Conservation (phyloP, 2,797 vertebrate species). For the Sciurus carolinensis region DNA sequence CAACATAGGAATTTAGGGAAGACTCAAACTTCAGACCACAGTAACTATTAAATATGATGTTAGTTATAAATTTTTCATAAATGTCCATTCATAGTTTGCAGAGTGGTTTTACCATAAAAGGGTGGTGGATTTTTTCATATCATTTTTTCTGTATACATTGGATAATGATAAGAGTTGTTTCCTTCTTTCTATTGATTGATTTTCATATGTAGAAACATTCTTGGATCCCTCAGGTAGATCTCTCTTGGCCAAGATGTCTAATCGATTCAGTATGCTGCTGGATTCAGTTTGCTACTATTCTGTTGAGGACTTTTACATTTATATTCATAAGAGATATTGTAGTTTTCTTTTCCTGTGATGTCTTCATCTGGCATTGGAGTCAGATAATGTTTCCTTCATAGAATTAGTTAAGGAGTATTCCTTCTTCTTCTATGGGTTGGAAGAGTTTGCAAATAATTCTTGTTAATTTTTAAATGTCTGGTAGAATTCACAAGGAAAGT, state of each 20-base stretch:
- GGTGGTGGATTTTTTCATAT: background rate
- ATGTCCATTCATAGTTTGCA: too few relatives aligned
- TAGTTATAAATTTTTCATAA: too few relatives aligned
- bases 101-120: background rate
- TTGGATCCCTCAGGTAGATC: background rate
- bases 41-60: too few relatives aligned
- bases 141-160: background rate
- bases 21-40: too few relatives aligned
- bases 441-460: background rate
- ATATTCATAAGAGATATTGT: background rate
- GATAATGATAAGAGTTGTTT: background rate
- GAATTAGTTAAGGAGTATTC: background rate
- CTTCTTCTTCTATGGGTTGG: background rate
- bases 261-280: background rate
- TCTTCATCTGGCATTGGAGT: slow-evolving; percentile 10
- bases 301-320: too few relatives aligned
- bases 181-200: background rate
- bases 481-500: background rate
- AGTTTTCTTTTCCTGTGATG: background rate
- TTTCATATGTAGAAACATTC: background rate
- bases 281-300: too few relatives aligned
- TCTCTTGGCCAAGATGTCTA: background rate
- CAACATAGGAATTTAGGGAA: too few relatives aligned
- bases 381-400: background rate
- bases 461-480: background rate